phyloP scores from a whole-genome alignment of 2,888 invertebrate species.

The Drosophila stalkeri region DNA sequence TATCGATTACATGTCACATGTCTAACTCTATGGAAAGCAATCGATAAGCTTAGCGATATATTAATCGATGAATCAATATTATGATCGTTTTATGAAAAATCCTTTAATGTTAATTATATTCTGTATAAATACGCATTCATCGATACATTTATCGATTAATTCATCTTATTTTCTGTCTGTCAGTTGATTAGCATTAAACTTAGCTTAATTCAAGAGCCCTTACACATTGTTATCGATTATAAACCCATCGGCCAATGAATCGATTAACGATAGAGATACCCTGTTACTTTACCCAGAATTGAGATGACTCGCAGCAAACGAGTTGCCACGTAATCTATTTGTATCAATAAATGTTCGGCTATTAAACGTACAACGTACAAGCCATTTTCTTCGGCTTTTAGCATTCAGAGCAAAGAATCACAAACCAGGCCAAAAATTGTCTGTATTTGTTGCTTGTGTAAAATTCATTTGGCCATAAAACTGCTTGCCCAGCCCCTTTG shows the following conservation, averaged over 20 bases:
- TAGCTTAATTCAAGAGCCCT: no score
- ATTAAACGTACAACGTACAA: slow-evolving; percentile 11
- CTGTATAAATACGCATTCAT: not conserved
- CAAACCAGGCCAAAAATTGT: slow-evolving; percentile 70
- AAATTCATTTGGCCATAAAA: slow-evolving; percentile 80
- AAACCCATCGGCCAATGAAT: not conserved
- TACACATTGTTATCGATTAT: no score
- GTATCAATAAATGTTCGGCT: slow-evolving; percentile 20
- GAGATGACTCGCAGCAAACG: not conserved
- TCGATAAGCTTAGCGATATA: not conserved
- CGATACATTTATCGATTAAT: not conserved
- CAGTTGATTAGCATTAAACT: not conserved
- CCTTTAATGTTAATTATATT: not conserved
- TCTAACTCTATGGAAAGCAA: not conserved
- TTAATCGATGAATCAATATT: not conserved
- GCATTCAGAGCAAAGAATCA: slow-evolving; percentile 63
- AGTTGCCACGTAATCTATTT: slow-evolving; percentile 7
- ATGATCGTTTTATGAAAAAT: not conserved
- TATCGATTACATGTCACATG: not conserved
- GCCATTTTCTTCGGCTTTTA: slow-evolving; percentile 2
- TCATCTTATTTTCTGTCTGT: not conserved
- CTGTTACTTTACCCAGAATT: not conserved
- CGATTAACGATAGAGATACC: not conserved
- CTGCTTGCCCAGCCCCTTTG: slow-evolving; percentile 32
- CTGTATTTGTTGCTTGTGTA: slow-evolving; percentile 56